Percentiles rank a stretch among this genome's conserved stretches.
Conservation (phyloP, 2,113 vertebrate genomes). For the Pantherophis guttatus region DNA sequence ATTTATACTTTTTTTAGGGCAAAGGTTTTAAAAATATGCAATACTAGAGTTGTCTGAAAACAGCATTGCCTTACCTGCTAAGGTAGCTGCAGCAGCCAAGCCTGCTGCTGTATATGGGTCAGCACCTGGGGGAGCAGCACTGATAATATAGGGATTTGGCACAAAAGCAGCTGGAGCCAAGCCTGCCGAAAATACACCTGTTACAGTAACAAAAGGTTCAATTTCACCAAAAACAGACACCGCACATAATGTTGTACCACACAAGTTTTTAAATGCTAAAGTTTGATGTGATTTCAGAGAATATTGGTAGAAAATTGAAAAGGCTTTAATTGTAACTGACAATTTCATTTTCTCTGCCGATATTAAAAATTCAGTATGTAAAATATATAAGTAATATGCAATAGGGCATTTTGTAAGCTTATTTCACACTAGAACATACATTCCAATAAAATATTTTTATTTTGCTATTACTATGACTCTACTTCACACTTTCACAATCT, state of each 20-base stretch:
- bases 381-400: not conserved
- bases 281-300: constrained; percentile 1
- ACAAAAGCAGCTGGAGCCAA: constrained; percentile 95
- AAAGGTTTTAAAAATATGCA: not conserved
- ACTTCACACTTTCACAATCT: not conserved
- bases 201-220: constrained; percentile 66
- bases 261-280: not conserved
- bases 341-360: not conserved
- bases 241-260: constrained; percentile 27
- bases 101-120: constrained; percentile 95
- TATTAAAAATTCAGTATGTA: not conserved
- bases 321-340: constrained; percentile 8
- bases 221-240: constrained; percentile 55
- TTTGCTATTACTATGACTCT: not conserved
- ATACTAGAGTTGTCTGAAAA: constrained; percentile 10
- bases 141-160: constrained; percentile 98
- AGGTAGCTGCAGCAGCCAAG: constrained; percentile 90
- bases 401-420: not conserved
- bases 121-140: constrained; percentile 89
- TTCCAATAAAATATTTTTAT: not conserved
- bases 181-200: constrained; percentile 85
- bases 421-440: not conserved
- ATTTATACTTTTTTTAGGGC: not conserved
- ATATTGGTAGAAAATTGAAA: not conserved
- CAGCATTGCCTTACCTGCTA: constrained; percentile 79